phyloP scores from a whole-genome alignment of 2,113 vertebrate species.

The Drymodes brunneopygia region DNA sequence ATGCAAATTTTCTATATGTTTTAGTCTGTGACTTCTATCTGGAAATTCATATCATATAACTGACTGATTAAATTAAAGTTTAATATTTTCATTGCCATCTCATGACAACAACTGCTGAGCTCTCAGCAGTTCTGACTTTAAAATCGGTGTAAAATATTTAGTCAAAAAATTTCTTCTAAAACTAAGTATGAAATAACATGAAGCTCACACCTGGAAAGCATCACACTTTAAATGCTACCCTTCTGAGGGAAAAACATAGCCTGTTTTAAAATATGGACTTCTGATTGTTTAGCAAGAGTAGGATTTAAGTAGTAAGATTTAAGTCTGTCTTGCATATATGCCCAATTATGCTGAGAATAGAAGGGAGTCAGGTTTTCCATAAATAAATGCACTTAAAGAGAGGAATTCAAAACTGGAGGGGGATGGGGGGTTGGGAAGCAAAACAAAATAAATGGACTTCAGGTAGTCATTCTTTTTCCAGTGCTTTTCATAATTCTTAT shows the following conservation, averaged over 20 bases:
- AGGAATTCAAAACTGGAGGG: not conserved
- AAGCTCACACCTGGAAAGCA: not conserved
- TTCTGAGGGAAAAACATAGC: not conserved
- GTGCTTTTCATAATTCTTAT: not conserved
- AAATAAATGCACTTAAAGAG: slow-evolving; percentile 1
- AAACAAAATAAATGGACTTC: not conserved
- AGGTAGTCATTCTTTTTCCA: not conserved
- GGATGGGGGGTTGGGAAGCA: not conserved
- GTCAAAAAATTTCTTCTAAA: not conserved
- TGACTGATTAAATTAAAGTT: not conserved
- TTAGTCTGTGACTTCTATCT: not conserved
- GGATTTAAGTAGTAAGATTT: not conserved
- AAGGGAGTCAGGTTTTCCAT: not conserved
- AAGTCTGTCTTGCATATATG: not conserved
- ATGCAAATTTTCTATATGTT: not conserved
- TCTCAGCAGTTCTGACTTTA: not conserved
- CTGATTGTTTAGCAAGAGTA: not conserved
- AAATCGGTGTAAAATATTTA: not conserved
- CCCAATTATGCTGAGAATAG: not conserved
- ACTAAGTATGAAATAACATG: not conserved
- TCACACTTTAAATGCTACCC: not conserved
- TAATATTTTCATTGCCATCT: not conserved
- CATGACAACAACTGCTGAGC: not conserved
- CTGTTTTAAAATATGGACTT: not conserved
- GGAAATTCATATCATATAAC: not conserved